These are phyloP conservation scores for Chamaetylas fuelleborni DNA, from an alignment of 2,113 vertebrate species.

Conservation along the genomic window DNA sequence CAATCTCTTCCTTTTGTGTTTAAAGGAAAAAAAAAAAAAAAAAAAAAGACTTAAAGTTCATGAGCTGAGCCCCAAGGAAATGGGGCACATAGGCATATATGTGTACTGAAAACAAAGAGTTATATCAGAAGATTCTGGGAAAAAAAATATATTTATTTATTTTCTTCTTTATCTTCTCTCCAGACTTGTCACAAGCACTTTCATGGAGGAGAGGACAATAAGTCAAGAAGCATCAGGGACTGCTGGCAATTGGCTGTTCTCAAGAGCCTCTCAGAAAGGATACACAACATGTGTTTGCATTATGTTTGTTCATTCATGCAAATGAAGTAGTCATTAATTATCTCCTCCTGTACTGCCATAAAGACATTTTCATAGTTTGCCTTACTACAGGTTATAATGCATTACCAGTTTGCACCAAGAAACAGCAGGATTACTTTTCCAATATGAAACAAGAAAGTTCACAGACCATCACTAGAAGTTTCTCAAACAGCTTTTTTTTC, in stretches of 20 bases:
- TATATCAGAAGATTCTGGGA: neutral
- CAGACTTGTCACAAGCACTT: neutral
- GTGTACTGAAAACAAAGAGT: neutral
- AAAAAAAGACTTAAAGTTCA: neutral
- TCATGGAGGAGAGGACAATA: neutral
- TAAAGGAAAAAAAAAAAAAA: neutral
- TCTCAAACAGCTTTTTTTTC: neutral
- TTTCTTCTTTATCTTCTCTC: neutral
- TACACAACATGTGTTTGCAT: neutral
- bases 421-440: neutral
- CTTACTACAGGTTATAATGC: fast-evolving
- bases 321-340: neutral
- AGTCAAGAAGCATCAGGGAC: neutral
- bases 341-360: neutral
- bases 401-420: neutral
- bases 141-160: neutral
- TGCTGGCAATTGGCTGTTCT: neutral
- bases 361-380: neutral
- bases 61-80: neutral
- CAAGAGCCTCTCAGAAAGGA: neutral
- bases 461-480: neutral
- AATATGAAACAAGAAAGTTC: neutral
- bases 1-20: neutral
- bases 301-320: neutral
- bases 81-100: fast-evolving